A percentile compares a stretch with the other conserved stretches of the same genome.
Conservation (phyloP, 2,888 invertebrate species). For the Ennomos fuscantarius region DNA sequence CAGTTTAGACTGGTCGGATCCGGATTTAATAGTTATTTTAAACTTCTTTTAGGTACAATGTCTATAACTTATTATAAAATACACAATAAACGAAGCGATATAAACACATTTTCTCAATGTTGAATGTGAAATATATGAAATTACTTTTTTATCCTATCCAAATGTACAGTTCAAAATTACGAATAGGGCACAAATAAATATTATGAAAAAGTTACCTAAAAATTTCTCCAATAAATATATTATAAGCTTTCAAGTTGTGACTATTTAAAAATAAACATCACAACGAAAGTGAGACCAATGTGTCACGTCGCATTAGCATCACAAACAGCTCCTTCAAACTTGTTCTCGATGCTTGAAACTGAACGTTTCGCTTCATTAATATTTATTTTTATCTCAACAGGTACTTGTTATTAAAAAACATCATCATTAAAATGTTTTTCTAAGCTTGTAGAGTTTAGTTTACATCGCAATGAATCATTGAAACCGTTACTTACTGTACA, state of each 20-base stretch:
- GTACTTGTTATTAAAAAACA: constrained; percentile 16
- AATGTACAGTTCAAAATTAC: too few species aligned
- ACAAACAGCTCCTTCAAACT: constrained; percentile 48
- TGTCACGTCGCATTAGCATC: constrained; percentile 56
- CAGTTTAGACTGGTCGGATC: constrained; percentile 3
- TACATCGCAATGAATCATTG: constrained; percentile 18
- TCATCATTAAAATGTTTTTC: constrained; percentile 10
- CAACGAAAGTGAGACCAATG: constrained; percentile 59
- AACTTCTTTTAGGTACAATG: too few species aligned
- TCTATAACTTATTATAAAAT: too few species aligned
- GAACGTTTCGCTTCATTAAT: constrained; percentile 33
- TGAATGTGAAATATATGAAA: too few species aligned
- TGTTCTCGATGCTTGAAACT: constrained; percentile 41
- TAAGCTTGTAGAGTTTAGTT: not conserved
- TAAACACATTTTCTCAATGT: too few species aligned
- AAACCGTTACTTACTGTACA: constrained; percentile 27
- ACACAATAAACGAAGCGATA: too few species aligned
- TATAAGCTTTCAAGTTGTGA: too few species aligned
- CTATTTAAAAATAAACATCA: constrained; percentile 39
- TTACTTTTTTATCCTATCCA: too few species aligned
- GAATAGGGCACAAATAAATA: too few species aligned
- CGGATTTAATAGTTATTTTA: constrained; percentile 5
- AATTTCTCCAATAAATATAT: too few species aligned
- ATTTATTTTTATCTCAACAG: constrained; percentile 32
- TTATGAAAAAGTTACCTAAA: too few species aligned